Percentiles rank a stretch among this genome's conserved stretches.
Conservation (phyloP, 1,140 invertebrate genomes). For the Coptotermes formosanus region DNA sequence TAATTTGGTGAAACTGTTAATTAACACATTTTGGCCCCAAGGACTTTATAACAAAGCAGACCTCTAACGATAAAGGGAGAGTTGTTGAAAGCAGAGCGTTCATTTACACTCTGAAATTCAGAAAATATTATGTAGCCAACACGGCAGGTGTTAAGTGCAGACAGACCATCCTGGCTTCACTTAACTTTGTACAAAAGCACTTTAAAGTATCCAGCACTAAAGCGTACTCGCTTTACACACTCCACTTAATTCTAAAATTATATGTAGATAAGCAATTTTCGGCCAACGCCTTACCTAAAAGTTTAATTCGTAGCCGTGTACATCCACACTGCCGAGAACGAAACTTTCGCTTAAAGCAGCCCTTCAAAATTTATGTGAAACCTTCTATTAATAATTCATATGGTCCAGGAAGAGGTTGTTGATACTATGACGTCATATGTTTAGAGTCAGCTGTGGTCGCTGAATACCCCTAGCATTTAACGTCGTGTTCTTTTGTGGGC, state of each 20-base stretch:
- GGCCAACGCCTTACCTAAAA: neutral
- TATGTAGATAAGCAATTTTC: neutral
- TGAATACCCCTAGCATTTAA: too few species aligned
- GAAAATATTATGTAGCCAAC: neutral
- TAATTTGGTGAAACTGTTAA: too few species aligned
- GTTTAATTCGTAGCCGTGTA: neutral
- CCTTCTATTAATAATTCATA: neutral
- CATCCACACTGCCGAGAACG: neutral
- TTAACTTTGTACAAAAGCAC: neutral
- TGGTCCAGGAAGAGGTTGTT: neutral
- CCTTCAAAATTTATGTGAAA: neutral
- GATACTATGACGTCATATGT: too few species aligned
- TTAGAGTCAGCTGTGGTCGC: too few species aligned
- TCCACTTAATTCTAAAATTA: neutral
- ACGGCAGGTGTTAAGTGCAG: neutral
- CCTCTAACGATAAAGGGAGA: too few species aligned
- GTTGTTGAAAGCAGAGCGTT: too few species aligned
- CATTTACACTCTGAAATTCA: neutral
- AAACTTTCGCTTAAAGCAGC: neutral
- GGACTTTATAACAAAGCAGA: too few species aligned
- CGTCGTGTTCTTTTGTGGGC: too few species aligned
- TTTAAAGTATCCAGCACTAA: neutral
- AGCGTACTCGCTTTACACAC: neutral
- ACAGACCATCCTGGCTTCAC: neutral
- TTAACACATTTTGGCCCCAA: too few species aligned